Evolutionary conservation across 2,888 invertebrate genomes (phyloP).

Genomic region (Harpalus rubripes): DNA sequence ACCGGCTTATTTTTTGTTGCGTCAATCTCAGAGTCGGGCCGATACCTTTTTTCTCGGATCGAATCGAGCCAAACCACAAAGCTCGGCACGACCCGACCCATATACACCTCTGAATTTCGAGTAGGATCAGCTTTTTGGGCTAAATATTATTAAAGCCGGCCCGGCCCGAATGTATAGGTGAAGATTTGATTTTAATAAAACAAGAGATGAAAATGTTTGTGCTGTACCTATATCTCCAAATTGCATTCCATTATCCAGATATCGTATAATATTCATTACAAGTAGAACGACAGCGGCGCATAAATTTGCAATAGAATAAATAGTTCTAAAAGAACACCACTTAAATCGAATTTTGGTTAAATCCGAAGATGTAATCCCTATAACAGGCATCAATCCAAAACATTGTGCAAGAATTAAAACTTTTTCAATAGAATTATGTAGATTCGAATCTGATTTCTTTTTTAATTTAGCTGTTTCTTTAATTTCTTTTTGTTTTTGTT

Average conservation of each 20-base stretch:
- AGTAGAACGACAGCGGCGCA: slow-evolving; percentile 70
- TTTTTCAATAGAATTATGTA: slow-evolving; percentile 72
- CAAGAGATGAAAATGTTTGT: neutral
- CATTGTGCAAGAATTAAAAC: slow-evolving; percentile 72
- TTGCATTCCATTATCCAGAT: slow-evolving; percentile 44
- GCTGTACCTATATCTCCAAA: slow-evolving; percentile 62
- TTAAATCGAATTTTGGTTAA: slow-evolving; percentile 71
- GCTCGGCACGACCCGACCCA: too few species aligned
- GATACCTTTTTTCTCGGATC: too few species aligned
- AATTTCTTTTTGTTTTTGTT: slow-evolving; percentile 37
- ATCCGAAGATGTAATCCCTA: slow-evolving; percentile 69
- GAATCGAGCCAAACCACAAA: too few species aligned
- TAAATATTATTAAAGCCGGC: too few species aligned
- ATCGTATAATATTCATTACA: slow-evolving; percentile 42
- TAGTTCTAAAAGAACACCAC: slow-evolving; percentile 71
- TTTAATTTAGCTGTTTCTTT: neutral
- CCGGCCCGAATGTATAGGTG: too few species aligned
- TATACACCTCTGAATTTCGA: too few species aligned
- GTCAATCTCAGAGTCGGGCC: too few species aligned
- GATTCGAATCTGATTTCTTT: slow-evolving; percentile 53
- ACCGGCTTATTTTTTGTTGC: too few species aligned
- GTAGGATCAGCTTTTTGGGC: too few species aligned
- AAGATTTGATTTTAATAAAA: too few species aligned
- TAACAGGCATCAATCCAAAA: slow-evolving; percentile 74
- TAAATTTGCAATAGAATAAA: slow-evolving; percentile 71